Base-by-base conservation (phyloP, 2,888 invertebrate genomes). In the Polymixis lichenea region DNA sequence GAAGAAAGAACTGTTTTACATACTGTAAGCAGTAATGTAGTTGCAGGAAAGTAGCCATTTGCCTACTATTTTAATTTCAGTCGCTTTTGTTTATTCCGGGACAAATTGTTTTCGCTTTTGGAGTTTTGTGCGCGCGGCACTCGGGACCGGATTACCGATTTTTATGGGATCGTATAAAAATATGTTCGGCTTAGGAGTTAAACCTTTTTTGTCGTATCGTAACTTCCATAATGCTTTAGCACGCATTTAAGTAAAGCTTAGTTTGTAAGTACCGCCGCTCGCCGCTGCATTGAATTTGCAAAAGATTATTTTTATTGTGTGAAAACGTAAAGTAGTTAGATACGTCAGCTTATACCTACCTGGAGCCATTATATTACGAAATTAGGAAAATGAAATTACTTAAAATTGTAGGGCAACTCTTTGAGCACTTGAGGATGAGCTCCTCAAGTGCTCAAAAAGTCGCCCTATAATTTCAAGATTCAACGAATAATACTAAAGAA, bases 81-180 rank as follows among this genome's bases (percentile, higher is more conserved):
- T 74, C 61, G 17, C 75, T 86, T 87, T 86, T 87, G 78, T 85
- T 83, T 88, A 75, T 81, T 78, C 55, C 77, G 64, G 61, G 46
- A 78, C 75, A 79, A 80, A 84, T 72, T 81, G 80, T 82, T 75
- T 82, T 84, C 62, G 77, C 62, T 77, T 85, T 85, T 82, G 61
- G 69, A 65, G 72, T 83, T 84, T 73, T 84, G 80, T 67, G 70
- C 51, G 46, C 61, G 28, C 69, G 43, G 72, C 66, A 55, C 43
- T 62, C 66, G 58, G 38, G 32, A 51, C 81, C 64, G 85, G 82
- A 84, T 82, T 84, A 84, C 81, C 51, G 68, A 84, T 82, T 80
- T 80, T 80, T 82, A 82, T 84, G 75, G 75, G 81, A 75, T 84
- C 75, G 81, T 66, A 84, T 84, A 84, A 79, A 82, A 79, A 84